These are phyloP conservation scores for Fulmarus glacialis DNA, from an alignment of 2,113 vertebrate genomes.

Conservation along the genomic window DNA sequence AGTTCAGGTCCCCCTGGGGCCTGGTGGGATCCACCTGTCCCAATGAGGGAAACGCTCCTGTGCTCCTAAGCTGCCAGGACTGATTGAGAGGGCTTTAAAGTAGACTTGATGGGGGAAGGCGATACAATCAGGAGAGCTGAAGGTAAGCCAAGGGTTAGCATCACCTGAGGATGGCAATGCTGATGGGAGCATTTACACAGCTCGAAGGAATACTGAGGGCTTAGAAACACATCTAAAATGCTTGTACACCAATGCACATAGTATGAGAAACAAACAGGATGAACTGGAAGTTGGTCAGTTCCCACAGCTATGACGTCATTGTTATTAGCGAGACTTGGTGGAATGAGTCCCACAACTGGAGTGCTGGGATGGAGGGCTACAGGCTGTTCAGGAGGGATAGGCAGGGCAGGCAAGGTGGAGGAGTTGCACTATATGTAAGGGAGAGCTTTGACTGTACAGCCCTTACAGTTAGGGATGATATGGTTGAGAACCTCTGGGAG, in stretches of 20 bases:
- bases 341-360: fast-evolving
- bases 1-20: neutral
- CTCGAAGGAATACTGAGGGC: neutral
- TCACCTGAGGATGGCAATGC: too few relatives aligned
- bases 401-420: neutral
- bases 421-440: neutral
- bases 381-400: neutral
- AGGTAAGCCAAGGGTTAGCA: neutral
- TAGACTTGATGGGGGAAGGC: neutral
- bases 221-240: neutral
- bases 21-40: neutral
- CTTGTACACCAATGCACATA: fast-evolving
- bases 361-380: neutral
- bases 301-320: neutral
- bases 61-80: neutral
- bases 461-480: neutral
- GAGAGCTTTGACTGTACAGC: neutral
- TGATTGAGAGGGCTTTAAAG: neutral
- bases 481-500: neutral
- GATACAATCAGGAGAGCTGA: neutral
- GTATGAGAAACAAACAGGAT: neutral
- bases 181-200: neutral
- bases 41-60: fast-evolving
- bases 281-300: neutral
- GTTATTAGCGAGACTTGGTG: neutral